A percentile compares a stretch with the other conserved stretches of the same genome.
Conservation (phyloP, 2,113 vertebrate species). For the Tamias sibiricus region DNA sequence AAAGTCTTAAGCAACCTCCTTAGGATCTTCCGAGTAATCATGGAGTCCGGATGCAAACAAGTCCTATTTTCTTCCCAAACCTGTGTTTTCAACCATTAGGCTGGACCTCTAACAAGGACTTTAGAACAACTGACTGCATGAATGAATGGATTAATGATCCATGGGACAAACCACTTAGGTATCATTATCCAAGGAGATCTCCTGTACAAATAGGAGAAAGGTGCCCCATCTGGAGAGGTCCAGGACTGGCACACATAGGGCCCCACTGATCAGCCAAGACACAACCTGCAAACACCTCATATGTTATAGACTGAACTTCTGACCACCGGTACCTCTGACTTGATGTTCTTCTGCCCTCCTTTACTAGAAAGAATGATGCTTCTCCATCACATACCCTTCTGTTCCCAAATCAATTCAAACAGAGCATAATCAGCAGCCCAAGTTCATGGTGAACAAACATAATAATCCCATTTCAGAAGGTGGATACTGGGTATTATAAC, state of each 20-base stretch:
- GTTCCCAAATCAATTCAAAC: not conserved
- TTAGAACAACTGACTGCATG: not conserved
- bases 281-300: not conserved
- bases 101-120: not conserved
- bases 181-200: not conserved
- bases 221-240: fast-evolving
- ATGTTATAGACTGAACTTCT: not conserved
- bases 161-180: not conserved
- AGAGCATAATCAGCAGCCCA: not conserved
- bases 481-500: not conserved
- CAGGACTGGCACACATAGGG: not conserved
- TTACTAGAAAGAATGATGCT: not conserved
- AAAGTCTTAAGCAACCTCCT: not conserved
- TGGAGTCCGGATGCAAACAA: not conserved
- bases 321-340: not conserved
- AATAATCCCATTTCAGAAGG: not conserved
- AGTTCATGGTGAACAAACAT: not conserved
- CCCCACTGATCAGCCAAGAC: not conserved
- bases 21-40: not conserved
- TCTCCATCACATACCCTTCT: not conserved
- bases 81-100: not conserved
- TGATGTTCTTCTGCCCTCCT: not conserved
- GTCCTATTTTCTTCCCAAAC: not conserved
- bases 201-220: not conserved
- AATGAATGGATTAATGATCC: not conserved